Evolutionary conservation across 2,888 invertebrate genomes (phyloP).

Genomic region (Electrophaes corylata): DNA sequence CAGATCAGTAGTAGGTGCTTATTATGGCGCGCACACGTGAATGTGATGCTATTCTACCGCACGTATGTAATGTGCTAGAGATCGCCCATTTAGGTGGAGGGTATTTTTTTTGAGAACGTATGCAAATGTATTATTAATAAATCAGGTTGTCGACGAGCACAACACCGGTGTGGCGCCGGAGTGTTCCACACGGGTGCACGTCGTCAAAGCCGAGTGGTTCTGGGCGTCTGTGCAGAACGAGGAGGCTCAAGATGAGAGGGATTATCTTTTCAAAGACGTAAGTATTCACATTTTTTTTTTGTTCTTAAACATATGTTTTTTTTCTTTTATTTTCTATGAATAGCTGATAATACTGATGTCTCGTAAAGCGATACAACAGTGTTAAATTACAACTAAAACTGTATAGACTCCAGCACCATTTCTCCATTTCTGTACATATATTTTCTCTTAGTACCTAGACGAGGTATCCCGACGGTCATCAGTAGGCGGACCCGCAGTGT

Average conservation of each 20-base stretch:
- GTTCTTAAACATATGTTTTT: not conserved
- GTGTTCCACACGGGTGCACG: slow-evolving; percentile 88
- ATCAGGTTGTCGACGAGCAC: slow-evolving; percentile 93
- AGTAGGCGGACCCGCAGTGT: slow-evolving; percentile 59
- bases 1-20: slow-evolving; percentile 56
- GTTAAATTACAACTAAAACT: too few species aligned
- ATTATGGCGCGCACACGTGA: slow-evolving; percentile 49
- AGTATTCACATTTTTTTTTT: slow-evolving; percentile 61
- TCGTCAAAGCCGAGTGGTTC: slow-evolving; percentile 98
- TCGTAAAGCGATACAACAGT: too few species aligned
- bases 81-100: slow-evolving; percentile 34
- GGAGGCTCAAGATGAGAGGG: slow-evolving; percentile 94
- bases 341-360: not conserved
- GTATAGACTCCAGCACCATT: too few species aligned
- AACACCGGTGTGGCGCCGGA: slow-evolving; percentile 88
- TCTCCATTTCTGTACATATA: not conserved
- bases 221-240: slow-evolving; percentile 99
- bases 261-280: slow-evolving; percentile 94
- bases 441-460: slow-evolving; percentile 66
- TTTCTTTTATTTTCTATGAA: not conserved
- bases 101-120: slow-evolving; percentile 16
- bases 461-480: slow-evolving; percentile 80
- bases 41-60: slow-evolving; percentile 36
- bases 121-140: slow-evolving; percentile 20
- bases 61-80: slow-evolving; percentile 40